These are phyloP conservation scores for Nautilus pompilius DNA, from an alignment of 1,140 invertebrate species.

Conservation along the genomic window DNA sequence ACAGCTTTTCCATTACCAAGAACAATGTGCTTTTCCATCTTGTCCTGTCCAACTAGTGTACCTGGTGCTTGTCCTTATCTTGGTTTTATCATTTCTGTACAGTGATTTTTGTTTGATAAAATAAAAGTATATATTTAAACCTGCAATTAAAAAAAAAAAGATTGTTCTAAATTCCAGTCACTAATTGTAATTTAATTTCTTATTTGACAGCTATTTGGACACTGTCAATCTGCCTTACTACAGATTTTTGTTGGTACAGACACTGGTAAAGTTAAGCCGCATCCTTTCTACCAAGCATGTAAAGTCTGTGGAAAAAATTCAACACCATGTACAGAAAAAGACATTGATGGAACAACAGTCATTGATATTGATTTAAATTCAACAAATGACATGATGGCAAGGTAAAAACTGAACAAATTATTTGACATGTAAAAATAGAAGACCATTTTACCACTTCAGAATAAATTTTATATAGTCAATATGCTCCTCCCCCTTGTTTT, in stretches of 20 bases:
- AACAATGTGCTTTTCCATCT: too few species aligned
- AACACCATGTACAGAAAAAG: conserved; percentile 82
- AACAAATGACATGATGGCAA: conserved; percentile 84
- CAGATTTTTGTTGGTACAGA: conserved; percentile 94
- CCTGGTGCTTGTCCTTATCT: too few species aligned
- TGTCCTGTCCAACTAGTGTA: too few species aligned
- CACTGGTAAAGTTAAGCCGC: conserved; percentile 74
- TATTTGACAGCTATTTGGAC: conserved; percentile 70
- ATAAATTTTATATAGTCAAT: neutral
- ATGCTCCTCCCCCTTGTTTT: neutral
- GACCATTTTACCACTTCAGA: neutral
- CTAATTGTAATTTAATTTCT: conserved; percentile 1
- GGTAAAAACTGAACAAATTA: too few species aligned
- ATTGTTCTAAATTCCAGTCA: neutral
- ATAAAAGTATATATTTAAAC: too few species aligned
- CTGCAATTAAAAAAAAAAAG: too few species aligned
- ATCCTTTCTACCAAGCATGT: conserved; percentile 94
- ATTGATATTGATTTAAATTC: conserved; percentile 90
- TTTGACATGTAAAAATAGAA: too few species aligned
- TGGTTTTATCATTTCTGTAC: too few species aligned
- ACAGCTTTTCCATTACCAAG: too few species aligned
- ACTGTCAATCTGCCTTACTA: conserved; percentile 78
- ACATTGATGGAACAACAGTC: conserved; percentile 85
- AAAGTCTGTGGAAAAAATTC: conserved; percentile 94
- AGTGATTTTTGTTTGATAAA: too few species aligned